These are phyloP conservation scores for Piaya cayana DNA, from an alignment of 2,113 vertebrate species.

Conservation along the genomic window DNA sequence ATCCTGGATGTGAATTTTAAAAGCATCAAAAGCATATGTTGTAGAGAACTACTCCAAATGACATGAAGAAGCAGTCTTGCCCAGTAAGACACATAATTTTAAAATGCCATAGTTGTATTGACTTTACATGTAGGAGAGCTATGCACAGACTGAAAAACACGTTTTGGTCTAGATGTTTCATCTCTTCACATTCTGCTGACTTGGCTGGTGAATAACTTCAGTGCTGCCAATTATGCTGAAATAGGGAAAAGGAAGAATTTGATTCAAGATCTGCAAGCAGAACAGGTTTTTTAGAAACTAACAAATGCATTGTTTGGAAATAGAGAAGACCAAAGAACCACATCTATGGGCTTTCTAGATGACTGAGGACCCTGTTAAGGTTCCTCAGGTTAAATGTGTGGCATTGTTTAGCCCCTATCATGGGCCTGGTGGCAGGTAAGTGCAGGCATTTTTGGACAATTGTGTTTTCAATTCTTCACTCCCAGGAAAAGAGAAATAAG, in stretches of 20 bases:
- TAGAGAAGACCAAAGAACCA: not conserved
- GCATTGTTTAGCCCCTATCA: too few species aligned
- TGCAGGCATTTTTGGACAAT: too few species aligned
- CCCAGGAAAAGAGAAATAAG: too few species aligned
- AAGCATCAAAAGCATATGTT: not conserved
- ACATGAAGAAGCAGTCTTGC: not conserved
- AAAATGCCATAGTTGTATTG: not conserved
- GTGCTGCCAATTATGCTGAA: not conserved
- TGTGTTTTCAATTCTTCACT: too few species aligned
- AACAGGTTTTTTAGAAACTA: not conserved
- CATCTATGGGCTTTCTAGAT: not conserved
- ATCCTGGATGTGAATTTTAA: not conserved
- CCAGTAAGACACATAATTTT: not conserved
- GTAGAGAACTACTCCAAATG: not conserved
- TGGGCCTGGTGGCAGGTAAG: too few species aligned
- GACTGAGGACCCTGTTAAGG: fast-evolving
- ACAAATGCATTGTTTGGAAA: too few species aligned
- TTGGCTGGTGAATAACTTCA: fast-evolving
- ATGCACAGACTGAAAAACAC: not conserved
- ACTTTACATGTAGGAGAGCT: fast-evolving
- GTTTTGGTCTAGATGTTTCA: not conserved
- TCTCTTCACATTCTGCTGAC: not conserved
- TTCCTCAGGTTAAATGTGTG: not conserved
- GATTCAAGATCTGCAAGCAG: not conserved
- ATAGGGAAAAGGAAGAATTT: not conserved